A percentile compares a stretch with the other conserved stretches of the same genome.
Evolutionary conservation across 2,113 vertebrate genomes (phyloP).

Genomic region (Tychaedon coryphoeus): DNA sequence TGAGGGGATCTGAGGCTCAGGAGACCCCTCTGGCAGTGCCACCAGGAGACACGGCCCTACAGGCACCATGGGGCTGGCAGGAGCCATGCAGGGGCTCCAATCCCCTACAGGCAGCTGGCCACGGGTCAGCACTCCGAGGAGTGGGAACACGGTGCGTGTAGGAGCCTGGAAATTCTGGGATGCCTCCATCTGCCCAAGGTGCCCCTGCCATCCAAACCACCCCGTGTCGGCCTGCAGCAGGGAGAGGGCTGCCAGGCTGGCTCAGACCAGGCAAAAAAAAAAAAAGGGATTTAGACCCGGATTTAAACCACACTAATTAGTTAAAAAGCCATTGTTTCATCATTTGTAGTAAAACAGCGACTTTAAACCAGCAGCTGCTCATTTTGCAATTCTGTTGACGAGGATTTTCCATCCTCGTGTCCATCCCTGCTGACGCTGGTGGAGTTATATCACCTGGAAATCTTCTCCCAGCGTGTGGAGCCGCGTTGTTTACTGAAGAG

Average conservation of each 20-base stretch:
- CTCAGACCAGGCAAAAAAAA: too few species aligned
- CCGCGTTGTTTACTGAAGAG: background rate
- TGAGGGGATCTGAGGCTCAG: too few species aligned
- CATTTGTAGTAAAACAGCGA: background rate
- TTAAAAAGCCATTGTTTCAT: background rate
- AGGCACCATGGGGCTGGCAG: too few species aligned
- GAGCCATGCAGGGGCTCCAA: background rate
- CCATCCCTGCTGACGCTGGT: background rate
- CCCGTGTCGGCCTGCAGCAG: accelerated
- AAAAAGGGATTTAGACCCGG: background rate
- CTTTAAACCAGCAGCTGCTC: background rate
- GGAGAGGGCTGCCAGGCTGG: background rate
- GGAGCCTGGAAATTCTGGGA: background rate
- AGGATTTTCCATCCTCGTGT: background rate
- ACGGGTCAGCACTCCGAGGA: background rate
- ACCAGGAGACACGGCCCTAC: background rate
- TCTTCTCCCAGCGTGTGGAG: background rate
- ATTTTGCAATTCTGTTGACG: background rate
- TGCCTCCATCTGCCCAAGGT: background rate
- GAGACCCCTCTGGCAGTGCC: too few species aligned
- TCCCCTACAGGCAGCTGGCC: background rate
- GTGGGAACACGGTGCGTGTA: accelerated
- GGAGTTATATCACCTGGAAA: constrained; percentile 36
- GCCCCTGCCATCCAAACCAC: too few species aligned
- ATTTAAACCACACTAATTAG: background rate